Base-by-base conservation (phyloP, 1,140 invertebrate species). In the Scaptodrosophila lebanonensis region DNA sequence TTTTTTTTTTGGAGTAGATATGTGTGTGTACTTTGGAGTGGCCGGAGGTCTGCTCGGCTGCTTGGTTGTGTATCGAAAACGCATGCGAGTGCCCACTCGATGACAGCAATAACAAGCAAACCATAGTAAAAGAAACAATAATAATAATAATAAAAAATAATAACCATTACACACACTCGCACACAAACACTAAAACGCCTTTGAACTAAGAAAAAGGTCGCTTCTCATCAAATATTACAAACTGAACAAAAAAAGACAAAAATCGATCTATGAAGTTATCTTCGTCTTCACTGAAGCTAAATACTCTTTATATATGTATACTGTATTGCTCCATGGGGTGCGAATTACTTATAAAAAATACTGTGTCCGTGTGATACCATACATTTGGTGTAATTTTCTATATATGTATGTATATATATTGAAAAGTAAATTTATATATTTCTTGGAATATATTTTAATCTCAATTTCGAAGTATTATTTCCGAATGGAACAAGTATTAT, bases 131-230 rank as follows among this genome's bases (percentile, higher is more conserved):
- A 49, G 66, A 58, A 42, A 77, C 70, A 51, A 68, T 77, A 38
- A 75, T 70, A 38, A 71, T 71, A 62, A 71, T 65, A 38, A 64
- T 59, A 45, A 36, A 40, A n/a, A 9, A 18, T 51, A 16, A 51
- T 66, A 49, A 30, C 49, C 54, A 51, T 64, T 64, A 72, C 68
- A 66, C 52, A 43, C 43, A 57, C 51, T 32, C 33, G 30, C 20
- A 38, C 38, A 51, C 43, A 43, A 15, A 27, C 25, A 17, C 25
- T 39, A 49, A 61, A 68, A 62, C 73, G 73, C 82, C 73, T 82
- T 79, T 79, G 73, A 79, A 79, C 73, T 82, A 66, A 69, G 43
- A 32, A 77, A 77, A 60, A 77, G 73, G 73, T 77, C 73, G 73
- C 59, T 38, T 49, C 38, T 51, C 66, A 75, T 58, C n/a, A n/a